Evolutionary conservation across 2,797 vertebrate genomes (phyloP), one percentile per base, ranked within the genome.

Genomic region (Potorous gilbertii): DNA sequence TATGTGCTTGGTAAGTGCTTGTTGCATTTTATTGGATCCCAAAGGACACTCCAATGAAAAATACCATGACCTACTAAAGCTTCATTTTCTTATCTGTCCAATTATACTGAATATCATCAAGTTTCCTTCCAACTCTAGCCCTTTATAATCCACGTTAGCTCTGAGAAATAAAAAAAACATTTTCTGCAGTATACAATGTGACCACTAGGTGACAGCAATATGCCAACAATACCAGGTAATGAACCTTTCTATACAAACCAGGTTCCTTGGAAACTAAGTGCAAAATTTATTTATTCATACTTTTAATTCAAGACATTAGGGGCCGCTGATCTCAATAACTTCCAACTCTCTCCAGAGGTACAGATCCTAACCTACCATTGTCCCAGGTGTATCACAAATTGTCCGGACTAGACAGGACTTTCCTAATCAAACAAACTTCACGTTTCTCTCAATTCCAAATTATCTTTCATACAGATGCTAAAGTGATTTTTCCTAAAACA

Each of bases 141-240:
- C 66, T 81, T 10, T 81, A 46, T 9, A 81, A 81, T 81, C n/a
- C 18, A 9, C 10, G 6, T 46, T 40, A 40, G 18, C 5, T 21
- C 5, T 12, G 5, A 46, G 8, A 81, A 81, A 81, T 24, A 9
- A 81, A 74, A 74, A 50, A 24, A 18, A 0, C 46, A 40, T 81
- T 81, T 81, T 46, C 21, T 95, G 94, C 55, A 94, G 81, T 87
- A 40, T 56, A 1, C 50, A 0, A 52, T 54, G 24, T 8, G 3
- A 94, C 92, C 96, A 95, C 90, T 21, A 97, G 97, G 95, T 94
- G 96, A 90, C 91, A 93, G 95, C 93, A 97, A 74, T 92, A 34
- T 55, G 14, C 74, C 92, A 93, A 90, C 89, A 74, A 94, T 57
- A 90, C n/a, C 18, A 81, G n/a, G 66, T 40, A 46, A 24, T 46